phyloP scores from a whole-genome alignment of 1,140 invertebrate species.

The Diploscapter pachys region DNA sequence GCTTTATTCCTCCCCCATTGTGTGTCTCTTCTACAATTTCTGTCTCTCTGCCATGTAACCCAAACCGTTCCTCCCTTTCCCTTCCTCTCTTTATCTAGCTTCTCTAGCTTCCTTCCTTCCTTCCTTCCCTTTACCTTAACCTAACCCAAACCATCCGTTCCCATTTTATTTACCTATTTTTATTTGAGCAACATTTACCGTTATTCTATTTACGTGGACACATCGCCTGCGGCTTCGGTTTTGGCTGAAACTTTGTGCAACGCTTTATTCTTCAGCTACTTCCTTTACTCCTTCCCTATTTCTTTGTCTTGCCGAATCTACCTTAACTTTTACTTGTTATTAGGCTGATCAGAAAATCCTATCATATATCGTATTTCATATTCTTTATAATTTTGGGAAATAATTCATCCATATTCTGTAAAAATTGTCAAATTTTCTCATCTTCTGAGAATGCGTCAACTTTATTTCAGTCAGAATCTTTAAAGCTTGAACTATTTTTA shows the following conservation, averaged over 20 bases:
- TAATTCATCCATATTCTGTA: too few species aligned
- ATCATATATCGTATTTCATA: too few species aligned
- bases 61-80: neutral
- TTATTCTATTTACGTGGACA: constrained; percentile 9
- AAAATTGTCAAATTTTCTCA: too few species aligned
- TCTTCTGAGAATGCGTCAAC: too few species aligned
- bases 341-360: too few species aligned
- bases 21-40: constrained; percentile 1
- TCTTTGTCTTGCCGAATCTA: too few species aligned
- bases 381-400: too few species aligned
- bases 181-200: neutral
- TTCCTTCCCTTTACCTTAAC: too few species aligned
- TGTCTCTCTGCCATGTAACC: neutral
- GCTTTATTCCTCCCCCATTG: neutral
- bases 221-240: neutral
- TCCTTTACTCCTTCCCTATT: neutral
- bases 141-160: neutral
- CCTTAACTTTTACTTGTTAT: too few species aligned
- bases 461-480: too few species aligned
- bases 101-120: constrained; percentile 3
- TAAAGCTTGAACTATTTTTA: too few species aligned
- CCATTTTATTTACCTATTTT: neutral
- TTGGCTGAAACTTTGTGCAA: neutral
- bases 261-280: neutral
- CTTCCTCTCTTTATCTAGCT: neutral